Evolutionary conservation across 1,140 invertebrate genomes (phyloP), one percentile per base, ranked within the genome.

Genomic region (Propsilocerus akamusi): DNA sequence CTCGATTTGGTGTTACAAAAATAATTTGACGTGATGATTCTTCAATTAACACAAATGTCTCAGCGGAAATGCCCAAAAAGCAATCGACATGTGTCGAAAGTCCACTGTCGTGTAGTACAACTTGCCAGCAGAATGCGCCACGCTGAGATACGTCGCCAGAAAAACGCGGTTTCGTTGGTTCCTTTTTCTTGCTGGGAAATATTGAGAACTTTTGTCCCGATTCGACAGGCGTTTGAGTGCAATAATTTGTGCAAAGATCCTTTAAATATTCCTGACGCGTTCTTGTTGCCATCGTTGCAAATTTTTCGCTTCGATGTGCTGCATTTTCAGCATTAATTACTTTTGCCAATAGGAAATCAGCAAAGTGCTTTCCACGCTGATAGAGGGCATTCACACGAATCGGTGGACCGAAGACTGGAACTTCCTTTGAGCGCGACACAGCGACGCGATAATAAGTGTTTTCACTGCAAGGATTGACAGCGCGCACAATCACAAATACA

Each of bases 311-410:
- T 53, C 86, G 76, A 59, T 96, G 90, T 10, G 91, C 92, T 12
- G 93, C 92, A 71, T 97, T 97, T 69, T 98, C 94, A 20, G 89
- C 94, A 71, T 98, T 98, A 41, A 98, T 93, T 20, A 95, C 86
- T 80, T 98, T 97, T 34, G 92, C 86, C 53, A 97, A 66, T 22
- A 97, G 72, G 66, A 97, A 93, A 62, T 97, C 89, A 12, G 85
- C 83, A 66, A 98, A 97, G 11, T 80, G 73, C 69, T 87, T 85
- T 50, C 84, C 82, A 69, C 94, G 95, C 10, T 80, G 74, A 65
- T 93, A 96, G 7, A 78, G 77, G 5, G 50, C 81, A 80, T 57
- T 85, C 76, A 14, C 26, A 47, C 24, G 26, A 49, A 98, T 83
- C 0, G 90, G 86, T 12, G 94, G 94, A 25, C 94, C 94, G 68